phyloP scores from a whole-genome alignment of 2,113 vertebrate genomes.

The Etheostoma spectabile region DNA sequence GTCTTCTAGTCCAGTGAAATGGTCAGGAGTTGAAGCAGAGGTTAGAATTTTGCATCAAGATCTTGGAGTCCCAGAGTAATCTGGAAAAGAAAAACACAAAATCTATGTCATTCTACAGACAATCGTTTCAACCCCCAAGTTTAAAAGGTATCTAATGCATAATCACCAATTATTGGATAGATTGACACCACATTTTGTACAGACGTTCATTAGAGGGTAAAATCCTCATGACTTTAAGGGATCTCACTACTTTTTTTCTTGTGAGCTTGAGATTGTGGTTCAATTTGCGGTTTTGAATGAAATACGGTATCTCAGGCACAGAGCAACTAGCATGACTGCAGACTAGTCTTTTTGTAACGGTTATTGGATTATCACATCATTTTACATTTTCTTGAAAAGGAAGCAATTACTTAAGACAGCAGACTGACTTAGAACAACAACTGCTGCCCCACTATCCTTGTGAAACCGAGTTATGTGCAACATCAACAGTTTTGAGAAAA shows the following conservation, averaged over 20 bases:
- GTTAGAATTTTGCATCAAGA: conserved; percentile 41
- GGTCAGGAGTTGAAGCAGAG: conserved; percentile 11
- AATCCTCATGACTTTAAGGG: not conserved
- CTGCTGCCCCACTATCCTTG: conserved; percentile 23
- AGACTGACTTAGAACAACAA: conserved; percentile 54
- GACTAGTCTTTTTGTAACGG: conserved; percentile 17
- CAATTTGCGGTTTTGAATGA: not conserved
- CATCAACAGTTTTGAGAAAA: conserved; percentile 72
- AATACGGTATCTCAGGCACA: not conserved
- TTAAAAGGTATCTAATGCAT: not conserved
- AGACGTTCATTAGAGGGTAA: not conserved
- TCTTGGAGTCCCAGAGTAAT: conserved; percentile 40
- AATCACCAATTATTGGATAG: not conserved
- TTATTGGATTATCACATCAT: conserved; percentile 12
- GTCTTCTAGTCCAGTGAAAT: conserved; percentile 51
- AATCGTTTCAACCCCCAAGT: not conserved
- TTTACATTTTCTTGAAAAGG: conserved; percentile 39
- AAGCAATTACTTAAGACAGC: conserved; percentile 35
- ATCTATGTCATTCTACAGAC: conserved; percentile 22
- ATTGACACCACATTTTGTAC: not conserved
- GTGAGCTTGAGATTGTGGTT: not conserved
- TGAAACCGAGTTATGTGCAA: conserved; percentile 62
- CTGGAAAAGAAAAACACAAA: conserved; percentile 68
- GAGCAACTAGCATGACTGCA: not conserved
- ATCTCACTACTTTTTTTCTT: not conserved